These are phyloP conservation scores for Spodoptera littoralis DNA, from an alignment of 2,888 invertebrate species.

Conservation along the genomic window DNA sequence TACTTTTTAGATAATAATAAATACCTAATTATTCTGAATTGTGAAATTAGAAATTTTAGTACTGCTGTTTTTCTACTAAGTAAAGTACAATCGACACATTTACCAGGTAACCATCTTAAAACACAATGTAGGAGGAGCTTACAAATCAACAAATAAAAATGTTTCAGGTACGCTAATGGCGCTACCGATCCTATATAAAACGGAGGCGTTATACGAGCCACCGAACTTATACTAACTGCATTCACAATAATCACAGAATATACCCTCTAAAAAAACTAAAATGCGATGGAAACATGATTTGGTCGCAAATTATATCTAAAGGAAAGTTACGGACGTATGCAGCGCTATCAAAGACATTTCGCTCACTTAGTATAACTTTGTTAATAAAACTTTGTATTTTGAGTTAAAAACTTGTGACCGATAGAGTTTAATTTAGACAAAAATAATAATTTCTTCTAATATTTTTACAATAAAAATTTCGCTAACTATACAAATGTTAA, in stretches of 20 bases:
- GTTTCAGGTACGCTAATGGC: constrained; percentile 19
- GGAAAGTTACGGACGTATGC: background rate
- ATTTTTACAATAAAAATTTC: constrained; percentile 21
- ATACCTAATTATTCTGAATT: too few species aligned
- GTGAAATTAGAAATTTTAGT: too few species aligned
- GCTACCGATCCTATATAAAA: constrained; percentile 20
- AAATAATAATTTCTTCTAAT: constrained; percentile 1
- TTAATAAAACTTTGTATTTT: too few species aligned
- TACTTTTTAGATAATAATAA: too few species aligned
- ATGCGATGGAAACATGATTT: constrained; percentile 47
- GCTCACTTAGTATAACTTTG: too few species aligned
- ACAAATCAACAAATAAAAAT: constrained; percentile 32
- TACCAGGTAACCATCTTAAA: too few species aligned
- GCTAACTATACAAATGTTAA: constrained; percentile 39
- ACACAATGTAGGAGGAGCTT: background rate
- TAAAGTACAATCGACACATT: too few species aligned
- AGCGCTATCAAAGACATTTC: too few species aligned
- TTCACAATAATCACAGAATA: constrained; percentile 59
- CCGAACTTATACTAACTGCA: constrained; percentile 48
- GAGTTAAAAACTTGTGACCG: too few species aligned
- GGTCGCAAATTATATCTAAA: constrained; percentile 46
- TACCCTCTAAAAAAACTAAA: constrained; percentile 32
- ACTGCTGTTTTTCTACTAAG: too few species aligned
- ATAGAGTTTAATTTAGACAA: constrained; percentile 2
- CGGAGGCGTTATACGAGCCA: constrained; percentile 5